Evolutionary conservation across 2,113 vertebrate species (phyloP).

Genomic region (Mastomys natalensis): DNA sequence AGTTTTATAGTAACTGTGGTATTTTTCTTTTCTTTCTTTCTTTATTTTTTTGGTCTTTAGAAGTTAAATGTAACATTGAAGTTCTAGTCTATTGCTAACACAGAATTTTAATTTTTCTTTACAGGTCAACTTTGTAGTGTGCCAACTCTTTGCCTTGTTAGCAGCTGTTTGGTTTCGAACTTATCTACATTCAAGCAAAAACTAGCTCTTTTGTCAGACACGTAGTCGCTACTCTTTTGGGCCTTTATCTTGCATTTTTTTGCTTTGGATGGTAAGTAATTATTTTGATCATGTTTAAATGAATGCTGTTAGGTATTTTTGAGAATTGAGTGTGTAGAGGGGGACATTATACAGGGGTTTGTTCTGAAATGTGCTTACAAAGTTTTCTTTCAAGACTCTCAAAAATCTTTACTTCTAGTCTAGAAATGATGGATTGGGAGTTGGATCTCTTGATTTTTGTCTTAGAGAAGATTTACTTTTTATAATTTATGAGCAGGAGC

Average conservation of each 20-base stretch:
- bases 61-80: background rate
- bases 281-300: constrained; percentile 39
- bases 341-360: background rate
- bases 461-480: background rate
- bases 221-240: constrained; percentile 96
- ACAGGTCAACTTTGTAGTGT: constrained; percentile 99
- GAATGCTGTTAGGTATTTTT: constrained; percentile 23
- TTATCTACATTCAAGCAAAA: constrained; percentile 97
- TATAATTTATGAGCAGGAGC: background rate
- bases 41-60: background rate
- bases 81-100: constrained; percentile 54
- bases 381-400: background rate
- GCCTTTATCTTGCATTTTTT: constrained; percentile 99
- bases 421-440: background rate
- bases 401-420: background rate
- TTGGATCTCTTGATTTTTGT: background rate
- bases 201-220: constrained; percentile 97
- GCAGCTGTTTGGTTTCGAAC: constrained; percentile 97
- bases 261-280: constrained; percentile 99
- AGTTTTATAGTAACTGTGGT: background rate
- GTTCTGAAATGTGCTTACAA: constrained; percentile 20
- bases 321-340: background rate
- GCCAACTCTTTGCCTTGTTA: constrained; percentile 97
- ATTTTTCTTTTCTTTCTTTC: background rate
- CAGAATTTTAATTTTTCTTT: constrained; percentile 64